Evolutionary conservation across 2,888 invertebrate genomes (phyloP).

Genomic region (Lepidocyrtoides sp.): DNA sequence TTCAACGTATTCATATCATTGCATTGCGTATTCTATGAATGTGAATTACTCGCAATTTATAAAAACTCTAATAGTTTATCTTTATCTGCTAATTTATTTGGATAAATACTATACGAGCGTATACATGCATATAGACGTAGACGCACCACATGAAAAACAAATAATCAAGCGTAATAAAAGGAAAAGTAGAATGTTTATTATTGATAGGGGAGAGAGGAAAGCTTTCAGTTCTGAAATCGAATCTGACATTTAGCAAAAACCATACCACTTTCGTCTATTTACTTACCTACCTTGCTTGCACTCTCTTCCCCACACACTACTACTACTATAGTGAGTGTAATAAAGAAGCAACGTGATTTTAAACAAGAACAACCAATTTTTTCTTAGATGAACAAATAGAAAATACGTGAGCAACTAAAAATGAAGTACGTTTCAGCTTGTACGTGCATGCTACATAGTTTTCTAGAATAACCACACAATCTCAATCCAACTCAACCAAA

Average conservation of each 20-base stretch:
- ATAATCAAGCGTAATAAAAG: background rate
- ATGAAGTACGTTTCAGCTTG: background rate
- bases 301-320: background rate
- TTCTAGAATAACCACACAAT: slow-evolving; percentile 21
- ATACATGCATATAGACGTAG: background rate
- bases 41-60: background rate
- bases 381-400: background rate
- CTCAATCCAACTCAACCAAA: slow-evolving; percentile 15
- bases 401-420: background rate
- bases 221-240: slow-evolving; percentile 18
- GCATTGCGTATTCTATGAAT: background rate
- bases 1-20: too few species aligned
- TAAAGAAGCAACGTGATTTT: slow-evolving; percentile 8
- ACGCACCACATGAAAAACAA: background rate
- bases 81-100: slow-evolving; percentile 29
- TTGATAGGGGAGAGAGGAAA: background rate
- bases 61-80: background rate
- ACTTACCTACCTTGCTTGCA: too few species aligned
- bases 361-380: background rate
- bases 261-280: slow-evolving; percentile 22
- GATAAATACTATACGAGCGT: background rate
- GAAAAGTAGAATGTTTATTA: background rate
- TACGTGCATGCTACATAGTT: background rate
- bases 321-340: background rate
- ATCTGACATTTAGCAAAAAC: slow-evolving; percentile 14